A percentile compares a stretch with the other conserved stretches of the same genome.
Evolutionary conservation across 1,140 invertebrate species (phyloP).

Genomic region (Portunus trituberculatus): DNA sequence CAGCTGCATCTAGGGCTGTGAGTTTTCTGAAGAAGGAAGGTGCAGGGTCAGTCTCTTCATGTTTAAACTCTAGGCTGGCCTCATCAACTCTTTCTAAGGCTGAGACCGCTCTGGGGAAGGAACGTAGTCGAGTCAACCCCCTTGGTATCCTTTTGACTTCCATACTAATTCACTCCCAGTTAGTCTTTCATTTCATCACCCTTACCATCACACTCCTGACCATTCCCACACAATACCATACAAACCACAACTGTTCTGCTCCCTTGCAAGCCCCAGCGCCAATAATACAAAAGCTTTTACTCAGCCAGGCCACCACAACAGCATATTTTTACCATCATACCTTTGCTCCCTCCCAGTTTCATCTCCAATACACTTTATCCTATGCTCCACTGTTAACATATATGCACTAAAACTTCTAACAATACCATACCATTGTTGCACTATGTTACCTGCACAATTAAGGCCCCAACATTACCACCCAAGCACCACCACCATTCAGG

Average conservation of each 20-base stretch:
- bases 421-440: too few relatives aligned
- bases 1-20: not conserved
- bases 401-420: too few relatives aligned
- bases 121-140: not conserved
- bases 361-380: not conserved
- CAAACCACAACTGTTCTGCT: too few relatives aligned
- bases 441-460: too few relatives aligned
- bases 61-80: not conserved
- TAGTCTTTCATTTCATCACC: not conserved
- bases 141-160: not conserved
- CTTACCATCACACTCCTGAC: not conserved
- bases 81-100: not conserved
- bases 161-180: not conserved
- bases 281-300: too few relatives aligned
- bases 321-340: too few relatives aligned
- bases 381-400: too few relatives aligned
- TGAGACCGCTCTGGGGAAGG: not conserved
- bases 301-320: too few relatives aligned
- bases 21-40: not conserved
- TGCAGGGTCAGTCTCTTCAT: not conserved
- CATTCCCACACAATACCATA: too few relatives aligned
- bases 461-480: too few relatives aligned
- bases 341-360: not conserved
- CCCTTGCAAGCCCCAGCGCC: too few relatives aligned
- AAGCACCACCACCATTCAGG: not conserved